A percentile compares a stretch with the other conserved stretches of the same genome.
phyloP scores from a whole-genome alignment of 2,888 invertebrate genomes.

The Anoplius nigerrimus region DNA sequence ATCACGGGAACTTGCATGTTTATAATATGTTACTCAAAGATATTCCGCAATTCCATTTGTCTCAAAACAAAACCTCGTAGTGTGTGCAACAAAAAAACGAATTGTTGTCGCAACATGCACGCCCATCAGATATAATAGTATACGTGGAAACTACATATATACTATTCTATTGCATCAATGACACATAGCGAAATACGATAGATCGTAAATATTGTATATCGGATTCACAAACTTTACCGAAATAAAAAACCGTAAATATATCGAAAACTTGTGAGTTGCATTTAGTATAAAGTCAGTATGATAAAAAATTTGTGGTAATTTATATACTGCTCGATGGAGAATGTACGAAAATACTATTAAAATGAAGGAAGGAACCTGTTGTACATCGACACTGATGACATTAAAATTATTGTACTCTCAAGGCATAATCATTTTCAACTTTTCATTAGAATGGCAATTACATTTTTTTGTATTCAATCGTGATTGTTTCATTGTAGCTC shows the following conservation, averaged over 20 bases:
- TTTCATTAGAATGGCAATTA: background rate
- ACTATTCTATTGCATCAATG: slow-evolving; percentile 36
- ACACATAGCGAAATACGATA: slow-evolving; percentile 38
- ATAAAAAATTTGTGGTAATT: too few relatives aligned
- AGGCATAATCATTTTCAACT: background rate
- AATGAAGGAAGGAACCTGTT: too few relatives aligned
- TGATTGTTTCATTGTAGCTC: slow-evolving; percentile 19
- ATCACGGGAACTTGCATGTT: slow-evolving; percentile 35
- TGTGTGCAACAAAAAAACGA: slow-evolving; percentile 25
- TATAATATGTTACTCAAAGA: slow-evolving; percentile 54
- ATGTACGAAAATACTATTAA: too few relatives aligned
- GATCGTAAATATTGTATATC: slow-evolving; percentile 45
- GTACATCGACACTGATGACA: too few relatives aligned
- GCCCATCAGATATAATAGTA: slow-evolving; percentile 24
- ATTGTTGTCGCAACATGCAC: slow-evolving; percentile 29
- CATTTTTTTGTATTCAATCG: background rate
- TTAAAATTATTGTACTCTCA: too few relatives aligned
- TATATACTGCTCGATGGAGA: too few relatives aligned
- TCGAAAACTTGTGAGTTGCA: too few relatives aligned
- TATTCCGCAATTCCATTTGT: slow-evolving; percentile 25
- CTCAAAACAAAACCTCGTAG: slow-evolving; percentile 29
- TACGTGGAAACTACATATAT: slow-evolving; percentile 40
- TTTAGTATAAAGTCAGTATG: too few relatives aligned
- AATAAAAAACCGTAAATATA: background rate
- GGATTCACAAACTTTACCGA: slow-evolving; percentile 31